A percentile compares a stretch with the other conserved stretches of the same genome.
phyloP scores from a whole-genome alignment of 2,888 invertebrate genomes.

The Bursaphelenchus okinawaensis region DNA sequence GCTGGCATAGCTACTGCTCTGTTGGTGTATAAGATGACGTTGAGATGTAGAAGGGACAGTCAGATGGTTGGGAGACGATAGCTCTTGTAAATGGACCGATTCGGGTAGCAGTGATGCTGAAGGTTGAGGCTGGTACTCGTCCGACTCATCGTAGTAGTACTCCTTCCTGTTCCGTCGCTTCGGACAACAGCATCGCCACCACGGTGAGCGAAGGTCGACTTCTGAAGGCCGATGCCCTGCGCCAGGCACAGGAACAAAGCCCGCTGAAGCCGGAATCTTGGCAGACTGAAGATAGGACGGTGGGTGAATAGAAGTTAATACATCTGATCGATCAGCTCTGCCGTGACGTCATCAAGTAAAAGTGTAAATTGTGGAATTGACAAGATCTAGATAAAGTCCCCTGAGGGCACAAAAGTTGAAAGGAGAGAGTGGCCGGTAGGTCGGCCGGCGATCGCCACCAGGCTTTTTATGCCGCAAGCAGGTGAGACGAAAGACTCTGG shows the following conservation, averaged over 20 bases:
- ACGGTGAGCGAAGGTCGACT: neutral
- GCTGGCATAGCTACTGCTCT: neutral
- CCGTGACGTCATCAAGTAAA: neutral
- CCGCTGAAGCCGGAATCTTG: neutral
- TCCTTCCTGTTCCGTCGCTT: neutral
- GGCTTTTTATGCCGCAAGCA: neutral
- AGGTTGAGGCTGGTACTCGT: neutral
- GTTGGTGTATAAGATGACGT: neutral
- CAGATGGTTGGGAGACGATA: neutral
- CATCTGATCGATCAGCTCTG: neutral
- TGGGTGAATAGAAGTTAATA: too few relatives aligned
- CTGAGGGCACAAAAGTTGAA: neutral
- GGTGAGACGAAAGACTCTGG: neutral
- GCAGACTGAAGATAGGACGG: too few relatives aligned
- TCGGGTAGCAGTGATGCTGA: too few relatives aligned
- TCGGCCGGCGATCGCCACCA: neutral
- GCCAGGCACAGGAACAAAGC: neutral
- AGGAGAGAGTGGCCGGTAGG: neutral
- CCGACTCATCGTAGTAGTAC: neutral
- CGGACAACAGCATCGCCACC: neutral
- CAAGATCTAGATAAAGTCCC: neutral
- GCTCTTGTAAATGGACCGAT: neutral
- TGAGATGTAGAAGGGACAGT: neutral
- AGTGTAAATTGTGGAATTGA: neutral
- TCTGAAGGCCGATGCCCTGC: neutral